These are phyloP conservation scores for Lasius fuliginosus DNA, from an alignment of 2,888 invertebrate species.

Conservation along the genomic window DNA sequence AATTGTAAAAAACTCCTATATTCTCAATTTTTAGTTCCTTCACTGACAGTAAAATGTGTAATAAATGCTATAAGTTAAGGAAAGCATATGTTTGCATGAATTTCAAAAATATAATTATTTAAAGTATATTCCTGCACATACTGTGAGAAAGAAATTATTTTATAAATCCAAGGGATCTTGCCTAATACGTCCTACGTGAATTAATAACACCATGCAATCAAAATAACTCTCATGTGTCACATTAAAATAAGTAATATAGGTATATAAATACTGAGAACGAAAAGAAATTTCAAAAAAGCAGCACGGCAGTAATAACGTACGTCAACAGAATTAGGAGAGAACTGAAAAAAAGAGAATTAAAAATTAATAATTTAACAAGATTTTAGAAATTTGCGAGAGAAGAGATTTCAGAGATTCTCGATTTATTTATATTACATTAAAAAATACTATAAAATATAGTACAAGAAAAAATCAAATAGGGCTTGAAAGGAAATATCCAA, in stretches of 20 bases:
- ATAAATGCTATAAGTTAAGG: conserved; percentile 3
- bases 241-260: conserved; percentile 2
- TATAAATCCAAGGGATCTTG: background rate
- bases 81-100: background rate
- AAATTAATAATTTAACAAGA: conserved; percentile 30
- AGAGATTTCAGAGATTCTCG: background rate
- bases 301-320: background rate
- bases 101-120: conserved; percentile 6
- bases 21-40: conserved; percentile 8
- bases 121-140: background rate
- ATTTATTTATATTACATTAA: background rate
- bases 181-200: background rate
- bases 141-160: background rate
- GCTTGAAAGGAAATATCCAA: conserved; percentile 25
- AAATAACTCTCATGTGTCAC: background rate
- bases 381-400: background rate
- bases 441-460: background rate
- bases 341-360: background rate
- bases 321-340: conserved; percentile 4
- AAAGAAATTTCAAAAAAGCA: conserved; percentile 2
- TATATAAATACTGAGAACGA: conserved; percentile 15
- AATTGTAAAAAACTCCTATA: background rate
- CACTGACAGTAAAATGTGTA: background rate
- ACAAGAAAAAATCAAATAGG: conserved; percentile 17
- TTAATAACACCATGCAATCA: conserved; percentile 11